These are phyloP conservation scores for Nomada flava DNA, from an alignment of 2,888 invertebrate genomes.

Conservation along the genomic window DNA sequence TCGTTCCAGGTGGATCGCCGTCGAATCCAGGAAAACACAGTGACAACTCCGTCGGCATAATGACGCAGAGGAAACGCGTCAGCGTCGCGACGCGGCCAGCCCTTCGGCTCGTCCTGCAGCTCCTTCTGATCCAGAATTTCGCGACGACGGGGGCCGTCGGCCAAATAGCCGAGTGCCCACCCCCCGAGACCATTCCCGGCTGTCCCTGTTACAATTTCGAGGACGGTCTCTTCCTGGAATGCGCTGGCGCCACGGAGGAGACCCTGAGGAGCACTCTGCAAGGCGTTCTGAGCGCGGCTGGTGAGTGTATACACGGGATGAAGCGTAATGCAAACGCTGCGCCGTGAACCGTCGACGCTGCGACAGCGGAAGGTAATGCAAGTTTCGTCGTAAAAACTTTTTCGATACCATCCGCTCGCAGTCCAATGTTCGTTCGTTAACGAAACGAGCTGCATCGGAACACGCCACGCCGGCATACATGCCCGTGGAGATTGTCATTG, in stretches of 20 bases:
- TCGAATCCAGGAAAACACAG: slow-evolving; percentile 3
- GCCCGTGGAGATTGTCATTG: slow-evolving; percentile 25
- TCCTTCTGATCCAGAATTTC: slow-evolving; percentile 68
- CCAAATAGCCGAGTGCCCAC: slow-evolving; percentile 80
- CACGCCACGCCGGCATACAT: slow-evolving; percentile 6
- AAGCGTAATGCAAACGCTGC: slow-evolving; percentile 20
- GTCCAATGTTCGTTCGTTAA: slow-evolving; percentile 47
- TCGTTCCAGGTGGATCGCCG: slow-evolving; percentile 64
- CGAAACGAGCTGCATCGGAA: slow-evolving; percentile 19
- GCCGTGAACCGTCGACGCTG: slow-evolving; percentile 8
- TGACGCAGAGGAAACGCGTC: slow-evolving; percentile 59
- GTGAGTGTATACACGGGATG: slow-evolving; percentile 68
- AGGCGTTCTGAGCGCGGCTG: slow-evolving; percentile 85
- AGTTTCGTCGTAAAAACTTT: slow-evolving; percentile 25
- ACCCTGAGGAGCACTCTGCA: slow-evolving; percentile 90
- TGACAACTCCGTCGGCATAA: slow-evolving; percentile 66
- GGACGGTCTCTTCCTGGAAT: slow-evolving; percentile 95
- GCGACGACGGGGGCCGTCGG: slow-evolving; percentile 60
- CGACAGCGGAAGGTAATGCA: not conserved
- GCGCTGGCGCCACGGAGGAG: slow-evolving; percentile 92
- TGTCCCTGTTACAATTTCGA: slow-evolving; percentile 97
- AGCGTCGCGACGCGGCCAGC: slow-evolving; percentile 59
- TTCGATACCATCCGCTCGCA: slow-evolving; percentile 2
- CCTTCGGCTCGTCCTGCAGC: slow-evolving; percentile 68
- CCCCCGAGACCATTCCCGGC: slow-evolving; percentile 85